Evolutionary conservation across 2,797 vertebrate species (phyloP).

Genomic region (Siniperca undulata): DNA sequence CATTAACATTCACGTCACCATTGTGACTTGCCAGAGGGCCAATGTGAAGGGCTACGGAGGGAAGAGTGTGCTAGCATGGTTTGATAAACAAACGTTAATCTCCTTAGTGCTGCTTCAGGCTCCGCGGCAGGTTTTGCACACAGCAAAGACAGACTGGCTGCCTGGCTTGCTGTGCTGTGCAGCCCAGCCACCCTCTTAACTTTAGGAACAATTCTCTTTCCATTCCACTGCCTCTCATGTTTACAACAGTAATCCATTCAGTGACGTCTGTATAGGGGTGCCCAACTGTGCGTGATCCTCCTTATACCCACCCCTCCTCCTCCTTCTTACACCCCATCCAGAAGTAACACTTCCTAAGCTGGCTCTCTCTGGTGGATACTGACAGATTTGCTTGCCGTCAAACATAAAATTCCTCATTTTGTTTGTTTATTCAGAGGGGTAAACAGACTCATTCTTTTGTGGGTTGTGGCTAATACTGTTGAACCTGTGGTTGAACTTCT

Average conservation of each 20-base stretch:
- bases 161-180: slow-evolving; percentile 44
- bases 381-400: slow-evolving; percentile 39
- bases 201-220: slow-evolving; percentile 56
- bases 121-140: slow-evolving; percentile 57
- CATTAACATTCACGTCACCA: slow-evolving; percentile 24
- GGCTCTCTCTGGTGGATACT: slow-evolving; percentile 52
- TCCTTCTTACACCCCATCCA: slow-evolving; percentile 30
- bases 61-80: slow-evolving; percentile 46
- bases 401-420: slow-evolving; percentile 47
- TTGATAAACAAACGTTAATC: slow-evolving; percentile 67
- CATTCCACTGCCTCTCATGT: slow-evolving; percentile 57
- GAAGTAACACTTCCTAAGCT: slow-evolving; percentile 34
- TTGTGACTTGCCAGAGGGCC: slow-evolving; percentile 37
- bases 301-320: slow-evolving; percentile 33
- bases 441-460: slow-evolving; percentile 31
- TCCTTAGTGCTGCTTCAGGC: slow-evolving; percentile 58
- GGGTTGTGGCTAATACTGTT: slow-evolving; percentile 30
- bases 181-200: slow-evolving; percentile 33
- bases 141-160: slow-evolving; percentile 52
- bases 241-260: slow-evolving; percentile 67
- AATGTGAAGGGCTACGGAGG: slow-evolving; percentile 31
- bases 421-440: slow-evolving; percentile 48
- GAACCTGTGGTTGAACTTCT: slow-evolving; percentile 45
- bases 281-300: slow-evolving; percentile 64
- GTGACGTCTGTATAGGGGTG: slow-evolving; percentile 53